Base-by-base conservation (phyloP, 2,797 vertebrate species). In the Pangasius krempfi region DNA sequence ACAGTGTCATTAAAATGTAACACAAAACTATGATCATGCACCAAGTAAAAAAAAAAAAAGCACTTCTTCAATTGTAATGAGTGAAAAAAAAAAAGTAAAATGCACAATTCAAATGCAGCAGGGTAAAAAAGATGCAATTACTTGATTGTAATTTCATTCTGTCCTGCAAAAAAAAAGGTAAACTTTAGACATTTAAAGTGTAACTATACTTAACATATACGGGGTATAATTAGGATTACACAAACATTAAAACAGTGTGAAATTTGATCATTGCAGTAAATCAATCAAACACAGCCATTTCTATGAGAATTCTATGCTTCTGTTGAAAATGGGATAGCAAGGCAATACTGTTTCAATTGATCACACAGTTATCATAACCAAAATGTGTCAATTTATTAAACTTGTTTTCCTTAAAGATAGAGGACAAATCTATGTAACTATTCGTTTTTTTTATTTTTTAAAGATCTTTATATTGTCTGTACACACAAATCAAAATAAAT, bases 331-430 rank as follows among this genome's bases (percentile, higher is more conserved):
- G 4, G 25, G 33, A 64, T 56, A 47, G 40, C 30, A 56, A 30
- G 25, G 33, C 88, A 85, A 85, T 47, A 50, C 72, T 76, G 12
- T 70, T 66, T 70, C 25, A 66, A 50, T 20, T 66, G 10, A 66
- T 66, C 40, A 84, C 18, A 66, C 62, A 50, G 68, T 47, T 30
- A 84, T 66, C 4, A 68, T 50, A 52, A 84, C 18, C 82, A 70
- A 85, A 81, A 80, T 20, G 6, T 58, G 13, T 64, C n/a, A 20
- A 52, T 75, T 62, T 83, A 75, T 62, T 81, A 22, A 52, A 60
- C 10, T 60, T 52, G 84, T 40, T 64, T 75, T 60, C 37, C 58
- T 89, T 89, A 87, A 82, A 90, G 86, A 87, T 85, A 89, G 75
- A 86, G 54, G 81, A 68, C 75, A 88, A 88, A 87, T 79, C 70